Evolutionary conservation across 2,888 invertebrate species (phyloP).

Genomic region (Caenorhabditis sulstoni): DNA sequence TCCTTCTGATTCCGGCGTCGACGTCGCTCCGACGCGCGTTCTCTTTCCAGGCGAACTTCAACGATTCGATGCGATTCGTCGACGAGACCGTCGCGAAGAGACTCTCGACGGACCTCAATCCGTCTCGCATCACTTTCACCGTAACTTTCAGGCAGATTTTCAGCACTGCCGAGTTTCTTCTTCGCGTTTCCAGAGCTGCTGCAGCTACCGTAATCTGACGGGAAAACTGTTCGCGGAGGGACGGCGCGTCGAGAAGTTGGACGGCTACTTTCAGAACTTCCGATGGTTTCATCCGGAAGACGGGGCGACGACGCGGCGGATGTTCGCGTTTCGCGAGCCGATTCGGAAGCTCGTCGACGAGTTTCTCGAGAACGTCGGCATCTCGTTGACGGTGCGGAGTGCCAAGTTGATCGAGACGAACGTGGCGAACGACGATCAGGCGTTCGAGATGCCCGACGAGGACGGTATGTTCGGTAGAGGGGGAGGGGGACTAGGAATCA

Average conservation of each 20-base stretch:
- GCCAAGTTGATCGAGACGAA: slow-evolving; percentile 54
- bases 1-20: slow-evolving; percentile 70
- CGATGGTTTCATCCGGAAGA: slow-evolving; percentile 70
- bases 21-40: slow-evolving; percentile 59
- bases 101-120: not conserved
- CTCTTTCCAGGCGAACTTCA: slow-evolving; percentile 28
- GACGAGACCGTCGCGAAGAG: slow-evolving; percentile 2
- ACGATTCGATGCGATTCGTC: slow-evolving; percentile 28
- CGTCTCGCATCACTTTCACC: slow-evolving; percentile 20
- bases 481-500: too few species aligned
- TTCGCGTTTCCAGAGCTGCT: slow-evolving; percentile 63
- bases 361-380: slow-evolving; percentile 45
- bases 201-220: slow-evolving; percentile 59
- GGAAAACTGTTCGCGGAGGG: slow-evolving; percentile 27
- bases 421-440: slow-evolving; percentile 54
- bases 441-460: slow-evolving; percentile 47
- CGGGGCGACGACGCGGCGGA: slow-evolving; percentile 2
- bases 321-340: slow-evolving; percentile 29
- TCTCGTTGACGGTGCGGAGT: slow-evolving; percentile 37
- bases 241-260: slow-evolving; percentile 54
- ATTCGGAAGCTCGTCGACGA: slow-evolving; percentile 22
- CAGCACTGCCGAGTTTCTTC: not conserved
- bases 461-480: too few species aligned
- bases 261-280: slow-evolving; percentile 76
- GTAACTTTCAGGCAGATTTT: slow-evolving; percentile 23